Evolutionary conservation across 2,797 vertebrate species (phyloP).

Genomic region (Otus scops): DNA sequence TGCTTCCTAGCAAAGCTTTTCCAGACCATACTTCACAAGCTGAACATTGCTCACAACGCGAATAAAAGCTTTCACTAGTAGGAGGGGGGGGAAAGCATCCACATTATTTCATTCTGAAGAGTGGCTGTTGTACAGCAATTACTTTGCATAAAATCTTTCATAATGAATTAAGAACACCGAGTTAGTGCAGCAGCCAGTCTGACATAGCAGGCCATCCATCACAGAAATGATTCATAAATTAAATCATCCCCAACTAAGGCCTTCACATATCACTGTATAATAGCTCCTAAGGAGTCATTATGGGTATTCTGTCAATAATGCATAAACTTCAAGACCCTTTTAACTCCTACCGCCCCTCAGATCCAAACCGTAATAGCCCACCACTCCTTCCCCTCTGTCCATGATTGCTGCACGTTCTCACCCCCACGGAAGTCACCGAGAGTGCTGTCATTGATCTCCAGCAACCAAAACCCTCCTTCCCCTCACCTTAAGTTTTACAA

Average conservation of each 20-base stretch:
- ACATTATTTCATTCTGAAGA: slow-evolving; percentile 42
- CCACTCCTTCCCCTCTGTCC: background rate
- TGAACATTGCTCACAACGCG: background rate
- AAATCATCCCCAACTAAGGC: slow-evolving; percentile 40
- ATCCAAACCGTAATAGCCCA: background rate
- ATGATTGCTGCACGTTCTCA: accelerated
- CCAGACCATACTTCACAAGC: background rate
- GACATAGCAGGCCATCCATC: slow-evolving; percentile 42
- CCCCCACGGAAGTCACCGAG: background rate
- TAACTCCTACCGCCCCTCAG: slow-evolving; percentile 12
- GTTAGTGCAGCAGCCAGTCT: slow-evolving; percentile 23
- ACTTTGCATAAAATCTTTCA: slow-evolving; percentile 59
- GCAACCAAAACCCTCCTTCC: background rate
- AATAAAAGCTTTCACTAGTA: background rate
- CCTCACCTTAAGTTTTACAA: background rate
- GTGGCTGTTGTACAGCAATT: slow-evolving; percentile 47
- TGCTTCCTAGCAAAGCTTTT: background rate
- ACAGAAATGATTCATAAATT: slow-evolving; percentile 58
- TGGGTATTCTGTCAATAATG: slow-evolving; percentile 57
- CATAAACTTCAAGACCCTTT: slow-evolving; percentile 46
- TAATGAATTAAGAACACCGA: slow-evolving; percentile 37
- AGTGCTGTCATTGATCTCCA: background rate
- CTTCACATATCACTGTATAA: slow-evolving; percentile 34
- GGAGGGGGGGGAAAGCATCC: background rate
- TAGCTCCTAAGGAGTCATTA: slow-evolving; percentile 49